These are phyloP conservation scores for Therioaphis trifolii DNA, from an alignment of 2,888 invertebrate species.

Conservation along the genomic window DNA sequence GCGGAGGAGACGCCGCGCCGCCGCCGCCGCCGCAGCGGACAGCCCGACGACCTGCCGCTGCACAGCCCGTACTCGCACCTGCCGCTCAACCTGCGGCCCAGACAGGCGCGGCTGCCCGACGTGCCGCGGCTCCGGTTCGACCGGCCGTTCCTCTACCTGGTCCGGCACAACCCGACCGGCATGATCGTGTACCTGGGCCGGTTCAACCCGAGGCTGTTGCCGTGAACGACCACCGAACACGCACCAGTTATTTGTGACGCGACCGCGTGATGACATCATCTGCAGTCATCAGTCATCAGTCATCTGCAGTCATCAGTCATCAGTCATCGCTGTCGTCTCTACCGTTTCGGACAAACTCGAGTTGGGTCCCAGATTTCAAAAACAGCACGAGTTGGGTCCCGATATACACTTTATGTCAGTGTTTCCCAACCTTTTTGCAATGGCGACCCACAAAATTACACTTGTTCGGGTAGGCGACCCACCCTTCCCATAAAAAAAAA, in stretches of 20 bases:
- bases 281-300: too few relatives aligned
- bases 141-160: constrained; percentile 88
- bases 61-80: constrained; percentile 71
- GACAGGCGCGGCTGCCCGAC: constrained; percentile 73
- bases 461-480: too few relatives aligned
- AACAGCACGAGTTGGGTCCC: too few relatives aligned
- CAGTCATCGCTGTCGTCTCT: background rate
- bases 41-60: constrained; percentile 62
- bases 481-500: too few relatives aligned
- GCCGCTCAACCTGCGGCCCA: constrained; percentile 77
- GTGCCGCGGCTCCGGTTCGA: constrained; percentile 83
- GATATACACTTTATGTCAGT: too few relatives aligned
- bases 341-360: background rate
- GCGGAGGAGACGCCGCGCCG: constrained; percentile 80
- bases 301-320: background rate
- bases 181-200: constrained; percentile 88
- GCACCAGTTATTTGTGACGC: too few relatives aligned
- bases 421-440: too few relatives aligned
- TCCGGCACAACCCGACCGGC: constrained; percentile 91
- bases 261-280: too few relatives aligned
- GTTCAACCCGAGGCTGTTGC: constrained; percentile 85
- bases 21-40: constrained; percentile 70
- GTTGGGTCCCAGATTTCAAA: too few relatives aligned
- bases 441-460: too few relatives aligned
- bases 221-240: constrained; percentile 67